Conservation (phyloP, 2,888 invertebrate species). For the Liopterus haemorrhoidalis region DNA sequence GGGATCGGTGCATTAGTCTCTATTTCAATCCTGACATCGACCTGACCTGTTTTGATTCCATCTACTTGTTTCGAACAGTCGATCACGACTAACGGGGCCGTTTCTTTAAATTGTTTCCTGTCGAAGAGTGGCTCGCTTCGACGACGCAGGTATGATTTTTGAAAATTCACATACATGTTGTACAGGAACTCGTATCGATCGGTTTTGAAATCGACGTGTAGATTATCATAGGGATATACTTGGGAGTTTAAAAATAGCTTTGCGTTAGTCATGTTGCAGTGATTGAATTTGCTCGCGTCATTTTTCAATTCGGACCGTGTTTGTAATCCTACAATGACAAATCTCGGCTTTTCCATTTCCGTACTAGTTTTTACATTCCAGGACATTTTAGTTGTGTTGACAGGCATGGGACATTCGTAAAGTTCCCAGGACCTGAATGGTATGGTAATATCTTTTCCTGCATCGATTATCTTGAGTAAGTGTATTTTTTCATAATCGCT, state of each 20-base stretch:
- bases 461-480: conserved; percentile 25
- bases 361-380: conserved; percentile 37
- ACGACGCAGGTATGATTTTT: conserved; percentile 29
- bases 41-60: no score
- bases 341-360: conserved; percentile 40
- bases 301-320: conserved; percentile 37
- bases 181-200: conserved; percentile 33
- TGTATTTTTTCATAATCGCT: conserved; percentile 33
- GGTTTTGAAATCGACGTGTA: conserved; percentile 35
- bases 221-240: conserved; percentile 39
- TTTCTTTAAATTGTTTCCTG: conserved; percentile 13
- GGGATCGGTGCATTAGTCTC: conserved; percentile 26
- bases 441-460: conserved; percentile 12
- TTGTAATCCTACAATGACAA: conserved; percentile 41
- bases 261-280: conserved; percentile 38
- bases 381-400: conserved; percentile 34
- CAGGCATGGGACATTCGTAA: conserved; percentile 39
- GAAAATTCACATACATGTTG: conserved; percentile 35
- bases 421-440: conserved; percentile 39
- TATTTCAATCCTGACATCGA: conserved; percentile 27
- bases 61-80: conserved; percentile 28
- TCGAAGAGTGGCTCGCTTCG: conserved; percentile 23
- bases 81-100: conserved; percentile 20
- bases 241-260: conserved; percentile 40
- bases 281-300: conserved; percentile 27